Conservation (phyloP, 37 sponge, comb jelly and placozoan genomes). For the Aphrocallistes beatrix region DNA sequence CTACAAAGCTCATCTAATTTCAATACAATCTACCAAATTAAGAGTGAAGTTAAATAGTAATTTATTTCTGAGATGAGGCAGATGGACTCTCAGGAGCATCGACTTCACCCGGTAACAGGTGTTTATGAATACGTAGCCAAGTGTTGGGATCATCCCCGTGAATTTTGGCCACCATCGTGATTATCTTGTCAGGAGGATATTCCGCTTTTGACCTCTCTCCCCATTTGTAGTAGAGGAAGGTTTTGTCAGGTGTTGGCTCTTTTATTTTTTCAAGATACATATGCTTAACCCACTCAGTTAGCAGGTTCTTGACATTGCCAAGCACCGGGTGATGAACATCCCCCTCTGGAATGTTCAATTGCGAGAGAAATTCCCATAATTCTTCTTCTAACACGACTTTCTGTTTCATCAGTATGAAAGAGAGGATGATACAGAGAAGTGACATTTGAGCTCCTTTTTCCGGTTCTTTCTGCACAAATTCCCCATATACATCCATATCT, state of each 20-base stretch:
- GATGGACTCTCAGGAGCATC: not conserved
- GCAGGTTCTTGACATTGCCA: not conserved
- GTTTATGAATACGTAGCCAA: not conserved
- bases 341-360: not conserved
- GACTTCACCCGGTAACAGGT: not conserved
- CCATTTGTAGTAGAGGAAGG: not conserved
- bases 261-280: not conserved
- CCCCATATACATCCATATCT: not conserved
- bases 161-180: not conserved
- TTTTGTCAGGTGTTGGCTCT: constrained; percentile 3
- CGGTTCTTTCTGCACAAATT: not conserved
- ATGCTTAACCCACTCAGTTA: not conserved
- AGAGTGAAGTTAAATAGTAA: too few species aligned
- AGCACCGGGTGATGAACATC: not conserved
- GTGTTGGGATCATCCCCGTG: not conserved
- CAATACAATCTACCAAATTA: too few species aligned
- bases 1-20: too few species aligned
- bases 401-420: not conserved
- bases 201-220: not conserved
- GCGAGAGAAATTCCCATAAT: not conserved
- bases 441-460: not conserved
- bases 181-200: not conserved
- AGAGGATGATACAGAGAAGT: not conserved
- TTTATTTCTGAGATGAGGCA: not conserved
- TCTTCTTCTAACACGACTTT: not conserved